phyloP scores from a whole-genome alignment of 2,888 invertebrate genomes.

The Eumacrocentrus americanus region DNA sequence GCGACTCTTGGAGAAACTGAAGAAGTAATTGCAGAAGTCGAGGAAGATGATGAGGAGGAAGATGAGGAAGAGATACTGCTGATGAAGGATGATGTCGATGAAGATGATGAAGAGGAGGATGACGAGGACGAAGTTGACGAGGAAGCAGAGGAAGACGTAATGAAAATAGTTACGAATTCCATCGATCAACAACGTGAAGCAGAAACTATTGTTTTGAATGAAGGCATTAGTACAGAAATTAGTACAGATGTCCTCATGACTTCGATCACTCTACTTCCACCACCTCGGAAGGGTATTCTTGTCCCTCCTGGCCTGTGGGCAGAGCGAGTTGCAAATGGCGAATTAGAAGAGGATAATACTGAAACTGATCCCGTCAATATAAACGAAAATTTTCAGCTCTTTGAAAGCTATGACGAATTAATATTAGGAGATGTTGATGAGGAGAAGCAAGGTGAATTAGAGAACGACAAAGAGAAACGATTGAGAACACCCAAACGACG shows the following conservation, averaged over 20 bases:
- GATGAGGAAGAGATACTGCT: slow-evolving; percentile 42
- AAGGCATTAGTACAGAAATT: background rate
- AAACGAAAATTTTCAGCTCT: background rate
- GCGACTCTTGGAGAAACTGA: background rate
- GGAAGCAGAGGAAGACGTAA: slow-evolving; percentile 34
- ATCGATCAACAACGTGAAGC: background rate
- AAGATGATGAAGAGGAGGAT: slow-evolving; percentile 39
- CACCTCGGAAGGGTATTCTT: slow-evolving; percentile 66
- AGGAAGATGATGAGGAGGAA: slow-evolving; percentile 40
- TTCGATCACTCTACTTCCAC: slow-evolving; percentile 53
- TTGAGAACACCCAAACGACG: slow-evolving; percentile 30
- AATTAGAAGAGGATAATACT: slow-evolving; percentile 32
- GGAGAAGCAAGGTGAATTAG: slow-evolving; percentile 29
- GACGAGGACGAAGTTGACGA: slow-evolving; percentile 35
- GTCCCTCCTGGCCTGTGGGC: slow-evolving; percentile 64
- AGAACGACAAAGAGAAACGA: slow-evolving; percentile 33
- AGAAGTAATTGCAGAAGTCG: slow-evolving; percentile 27
- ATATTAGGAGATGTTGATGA: slow-evolving; percentile 11
- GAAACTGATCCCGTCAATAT: background rate
- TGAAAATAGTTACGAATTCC: background rate
- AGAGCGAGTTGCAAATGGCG: slow-evolving; percentile 50
- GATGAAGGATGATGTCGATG: slow-evolving; percentile 43
- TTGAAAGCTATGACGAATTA: background rate
- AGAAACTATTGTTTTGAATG: background rate
- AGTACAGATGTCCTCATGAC: background rate